These are phyloP conservation scores for Aethes cnicana DNA, from an alignment of 2,888 invertebrate species.

Conservation along the genomic window DNA sequence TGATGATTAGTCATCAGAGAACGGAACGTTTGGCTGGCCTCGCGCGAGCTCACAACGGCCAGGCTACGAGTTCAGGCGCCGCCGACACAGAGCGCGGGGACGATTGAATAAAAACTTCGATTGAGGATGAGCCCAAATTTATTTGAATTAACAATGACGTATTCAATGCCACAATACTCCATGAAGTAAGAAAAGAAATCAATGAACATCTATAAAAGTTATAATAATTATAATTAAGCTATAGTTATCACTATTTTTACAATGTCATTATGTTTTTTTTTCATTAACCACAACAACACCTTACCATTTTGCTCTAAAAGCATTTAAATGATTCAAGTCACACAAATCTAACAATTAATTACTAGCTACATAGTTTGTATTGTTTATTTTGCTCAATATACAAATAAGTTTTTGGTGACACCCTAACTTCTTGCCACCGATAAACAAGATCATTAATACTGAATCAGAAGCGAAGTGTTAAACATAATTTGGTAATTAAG, in stretches of 20 bases:
- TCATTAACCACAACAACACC: constrained; percentile 82
- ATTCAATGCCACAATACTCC: constrained; percentile 81
- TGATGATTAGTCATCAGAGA: too few species aligned
- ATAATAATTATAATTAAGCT: constrained; percentile 82
- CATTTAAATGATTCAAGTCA: constrained; percentile 81
- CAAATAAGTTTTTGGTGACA: constrained; percentile 72
- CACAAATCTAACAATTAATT: constrained; percentile 83
- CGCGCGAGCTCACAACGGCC: constrained; percentile 2
- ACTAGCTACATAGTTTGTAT: constrained; percentile 80
- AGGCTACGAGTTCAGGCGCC: not conserved
- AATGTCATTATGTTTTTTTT: constrained; percentile 80
- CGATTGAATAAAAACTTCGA: constrained; percentile 69
- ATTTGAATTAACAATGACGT: constrained; percentile 82
- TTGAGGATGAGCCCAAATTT: constrained; percentile 81
- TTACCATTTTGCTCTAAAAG: constrained; percentile 78
- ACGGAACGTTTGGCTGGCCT: constrained; percentile 7
- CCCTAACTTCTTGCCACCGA: constrained; percentile 58
- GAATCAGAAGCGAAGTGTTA: constrained; percentile 74
- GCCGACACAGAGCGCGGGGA: constrained; percentile 19
- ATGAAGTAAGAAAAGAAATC: constrained; percentile 81
- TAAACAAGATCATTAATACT: constrained; percentile 76
- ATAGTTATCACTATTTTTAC: constrained; percentile 82
- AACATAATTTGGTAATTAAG: constrained; percentile 79
- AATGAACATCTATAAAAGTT: constrained; percentile 83
- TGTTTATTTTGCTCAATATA: constrained; percentile 80